Conservation (phyloP, 2,113 vertebrate genomes). For the Brevimyrus niger region DNA sequence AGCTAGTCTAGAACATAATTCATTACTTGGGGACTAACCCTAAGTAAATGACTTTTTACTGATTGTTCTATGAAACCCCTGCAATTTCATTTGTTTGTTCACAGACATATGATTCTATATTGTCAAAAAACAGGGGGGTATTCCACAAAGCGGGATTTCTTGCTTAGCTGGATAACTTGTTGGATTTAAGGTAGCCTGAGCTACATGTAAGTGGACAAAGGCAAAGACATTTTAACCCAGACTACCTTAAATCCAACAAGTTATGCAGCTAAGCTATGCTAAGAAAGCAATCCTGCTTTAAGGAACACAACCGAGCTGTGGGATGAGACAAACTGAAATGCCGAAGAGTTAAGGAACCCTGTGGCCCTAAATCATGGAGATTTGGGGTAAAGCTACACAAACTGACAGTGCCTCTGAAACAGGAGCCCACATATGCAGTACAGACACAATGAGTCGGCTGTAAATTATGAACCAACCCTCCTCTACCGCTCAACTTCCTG, state of each 20-base stretch:
- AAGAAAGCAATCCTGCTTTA: too few relatives aligned
- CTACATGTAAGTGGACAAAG: too few relatives aligned
- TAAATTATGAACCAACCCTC: constrained; percentile 37
- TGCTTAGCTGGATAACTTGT: too few relatives aligned
- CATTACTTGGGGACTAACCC: neutral
- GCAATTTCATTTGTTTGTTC: neutral
- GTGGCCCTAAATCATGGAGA: neutral
- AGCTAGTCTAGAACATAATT: neutral
- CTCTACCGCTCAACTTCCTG: neutral
- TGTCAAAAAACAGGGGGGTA: neutral
- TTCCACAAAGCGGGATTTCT: too few relatives aligned
- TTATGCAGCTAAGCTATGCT: too few relatives aligned
- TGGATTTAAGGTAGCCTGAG: too few relatives aligned
- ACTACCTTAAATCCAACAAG: too few relatives aligned
- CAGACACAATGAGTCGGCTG: constrained; percentile 36
- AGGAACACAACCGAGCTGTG: neutral
- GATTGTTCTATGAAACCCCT: neutral
- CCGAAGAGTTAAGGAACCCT: neutral
- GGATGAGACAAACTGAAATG: neutral
- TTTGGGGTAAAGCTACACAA: constrained; percentile 20
- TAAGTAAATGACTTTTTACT: neutral
- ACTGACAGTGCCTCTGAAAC: constrained; percentile 35
- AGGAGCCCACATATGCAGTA: constrained; percentile 49
- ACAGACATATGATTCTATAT: neutral
- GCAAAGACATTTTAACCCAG: too few relatives aligned